A percentile compares a stretch with the other conserved stretches of the same genome.
Evolutionary conservation across 2,113 vertebrate species (phyloP).

Genomic region (Microcebus ravelobensis): DNA sequence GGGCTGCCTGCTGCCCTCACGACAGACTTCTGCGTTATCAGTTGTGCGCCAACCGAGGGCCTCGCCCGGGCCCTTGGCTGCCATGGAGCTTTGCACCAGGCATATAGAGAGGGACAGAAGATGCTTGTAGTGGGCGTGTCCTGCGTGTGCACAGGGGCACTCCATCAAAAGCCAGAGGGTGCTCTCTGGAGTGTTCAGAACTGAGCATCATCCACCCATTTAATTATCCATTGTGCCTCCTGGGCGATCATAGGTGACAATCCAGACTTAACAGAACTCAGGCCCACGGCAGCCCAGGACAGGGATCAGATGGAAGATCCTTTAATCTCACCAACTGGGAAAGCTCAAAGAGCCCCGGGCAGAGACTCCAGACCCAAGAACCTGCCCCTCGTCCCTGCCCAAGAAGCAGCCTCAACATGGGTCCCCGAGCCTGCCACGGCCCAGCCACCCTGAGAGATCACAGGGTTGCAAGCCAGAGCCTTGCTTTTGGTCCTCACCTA

Average conservation of each 20-base stretch:
- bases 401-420: neutral
- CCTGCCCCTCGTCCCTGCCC: neutral
- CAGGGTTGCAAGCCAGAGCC: neutral
- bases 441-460: neutral
- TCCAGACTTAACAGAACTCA: neutral
- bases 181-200: neutral
- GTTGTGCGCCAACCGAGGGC: neutral
- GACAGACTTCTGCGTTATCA: neutral
- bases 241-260: neutral
- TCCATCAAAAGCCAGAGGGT: neutral
- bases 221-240: neutral
- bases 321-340: neutral
- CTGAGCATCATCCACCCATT: neutral
- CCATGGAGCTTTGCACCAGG: neutral
- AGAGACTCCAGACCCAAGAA: neutral
- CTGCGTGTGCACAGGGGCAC: neutral
- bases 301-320: neutral
- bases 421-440: neutral
- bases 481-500: neutral
- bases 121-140: accelerated
- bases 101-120: neutral
- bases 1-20: accelerated
- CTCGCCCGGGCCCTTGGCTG: neutral
- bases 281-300: neutral
- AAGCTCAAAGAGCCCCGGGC: neutral